Conservation (phyloP, 2,113 vertebrate species). For the Petrocephalus microphthalmus region DNA sequence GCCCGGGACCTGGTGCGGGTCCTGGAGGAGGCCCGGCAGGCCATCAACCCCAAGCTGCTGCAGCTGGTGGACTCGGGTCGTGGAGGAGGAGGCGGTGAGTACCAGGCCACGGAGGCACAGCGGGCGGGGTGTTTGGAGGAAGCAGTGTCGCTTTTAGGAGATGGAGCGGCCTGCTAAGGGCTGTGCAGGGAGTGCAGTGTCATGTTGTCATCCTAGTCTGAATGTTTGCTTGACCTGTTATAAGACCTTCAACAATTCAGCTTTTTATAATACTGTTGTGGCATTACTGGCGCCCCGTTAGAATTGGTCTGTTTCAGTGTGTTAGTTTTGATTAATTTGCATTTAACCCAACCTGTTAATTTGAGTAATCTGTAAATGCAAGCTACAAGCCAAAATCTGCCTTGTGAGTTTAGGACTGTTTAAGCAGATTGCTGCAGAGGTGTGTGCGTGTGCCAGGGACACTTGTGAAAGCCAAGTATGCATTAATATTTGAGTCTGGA, state of each 20-base stretch:
- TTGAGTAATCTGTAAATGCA: too few relatives aligned
- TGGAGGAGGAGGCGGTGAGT: slow-evolving; percentile 68
- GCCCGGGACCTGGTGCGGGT: slow-evolving; percentile 91
- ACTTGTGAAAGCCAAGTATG: too few relatives aligned
- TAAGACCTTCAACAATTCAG: not conserved
- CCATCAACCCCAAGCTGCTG: slow-evolving; percentile 93
- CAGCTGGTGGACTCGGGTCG: slow-evolving; percentile 87
- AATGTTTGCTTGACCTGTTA: not conserved
- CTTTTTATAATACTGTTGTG: not conserved
- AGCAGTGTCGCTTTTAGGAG: not conserved
- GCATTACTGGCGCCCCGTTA: not conserved
- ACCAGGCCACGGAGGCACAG: not conserved
- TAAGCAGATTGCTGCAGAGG: too few relatives aligned
- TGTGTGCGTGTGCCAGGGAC: too few relatives aligned
- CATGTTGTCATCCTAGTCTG: not conserved
- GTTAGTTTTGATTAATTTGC: not conserved
- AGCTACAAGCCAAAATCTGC: too few relatives aligned
- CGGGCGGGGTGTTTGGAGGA: too few relatives aligned
- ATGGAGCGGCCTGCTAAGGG: not conserved
- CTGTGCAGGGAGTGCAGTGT: not conserved
- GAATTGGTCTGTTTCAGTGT: not conserved
- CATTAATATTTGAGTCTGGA: too few relatives aligned
- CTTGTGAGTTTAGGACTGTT: too few relatives aligned
- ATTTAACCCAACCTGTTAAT: too few relatives aligned
- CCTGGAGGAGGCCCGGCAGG: slow-evolving; percentile 89